Base-by-base conservation (phyloP, 2,113 vertebrate species). In the Otus sunia region DNA sequence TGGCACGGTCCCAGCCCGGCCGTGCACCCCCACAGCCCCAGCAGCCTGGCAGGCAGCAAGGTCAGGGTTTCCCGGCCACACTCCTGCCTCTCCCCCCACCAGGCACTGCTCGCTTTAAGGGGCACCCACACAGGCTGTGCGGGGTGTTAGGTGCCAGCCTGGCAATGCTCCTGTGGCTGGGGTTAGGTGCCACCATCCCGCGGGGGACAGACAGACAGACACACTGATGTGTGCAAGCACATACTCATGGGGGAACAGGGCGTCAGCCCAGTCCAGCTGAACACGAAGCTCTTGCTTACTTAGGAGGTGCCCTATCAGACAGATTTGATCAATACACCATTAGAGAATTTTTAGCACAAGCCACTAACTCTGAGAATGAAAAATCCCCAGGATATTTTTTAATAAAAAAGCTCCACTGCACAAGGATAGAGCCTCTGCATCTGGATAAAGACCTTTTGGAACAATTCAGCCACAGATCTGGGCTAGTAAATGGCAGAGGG, bases 181-280 rank as follows among this genome's bases (percentile, higher is more conserved):
- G 30, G 34, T 20, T 50, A 20, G n/a, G 2, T 43, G 34, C 39
- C 13, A 7, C 11, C n/a, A 32, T 21, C 62, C 43, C 3, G 0
- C 1, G 2, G 15, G 4, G 13, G 5, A 15, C 4, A 3, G 50
- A 26, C 13, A 60, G 52, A 50, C 50, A 66, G 34, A n/a, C 60
- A 36, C 15, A 8, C 4, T 3, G 49, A 14, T 0, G 1, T 9
- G 17, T 34, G n/a, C 0, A 12, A 78, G 50, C 15, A 2, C 11
- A 34, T 26, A 0, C 26, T 79, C 30, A 11, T 4, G 23, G 68
- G 66, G 9, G 7, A 37, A 4, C 0, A 0, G 37, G 36, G 11
- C 3, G 4, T 6, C 50, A 80, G 43, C 25, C 43, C 81, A 43
- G 6, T 0, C 36, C 64, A 62, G 47, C 88, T 50, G 66, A 39